Conservation (phyloP, 2,113 vertebrate genomes). For the Porphyrio hochstetteri region DNA sequence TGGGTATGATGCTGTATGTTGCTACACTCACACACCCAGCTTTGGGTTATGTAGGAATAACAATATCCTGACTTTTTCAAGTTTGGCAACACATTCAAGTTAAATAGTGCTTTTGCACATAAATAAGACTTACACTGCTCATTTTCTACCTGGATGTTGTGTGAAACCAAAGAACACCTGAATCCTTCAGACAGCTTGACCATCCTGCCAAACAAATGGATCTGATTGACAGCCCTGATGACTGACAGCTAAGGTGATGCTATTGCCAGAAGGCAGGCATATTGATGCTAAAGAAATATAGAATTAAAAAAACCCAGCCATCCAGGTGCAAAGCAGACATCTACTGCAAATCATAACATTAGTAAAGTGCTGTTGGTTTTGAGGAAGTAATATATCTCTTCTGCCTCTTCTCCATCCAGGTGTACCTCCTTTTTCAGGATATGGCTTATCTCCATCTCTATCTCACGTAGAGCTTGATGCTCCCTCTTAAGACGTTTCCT, state of each 20-base stretch:
- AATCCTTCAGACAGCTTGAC: background rate
- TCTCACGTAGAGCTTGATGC: background rate
- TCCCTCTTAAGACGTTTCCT: background rate
- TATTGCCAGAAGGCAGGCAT: background rate
- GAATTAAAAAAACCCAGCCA: background rate
- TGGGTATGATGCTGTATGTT: background rate
- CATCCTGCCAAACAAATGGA: background rate
- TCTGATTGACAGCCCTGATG: background rate
- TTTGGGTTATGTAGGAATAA: background rate
- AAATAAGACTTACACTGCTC: background rate
- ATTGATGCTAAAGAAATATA: background rate
- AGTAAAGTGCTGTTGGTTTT: background rate
- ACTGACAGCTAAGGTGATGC: background rate
- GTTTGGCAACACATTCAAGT: background rate
- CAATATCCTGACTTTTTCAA: background rate
- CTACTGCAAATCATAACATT: background rate
- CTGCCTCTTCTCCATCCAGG: background rate
- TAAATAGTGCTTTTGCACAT: background rate
- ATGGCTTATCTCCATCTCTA: background rate
- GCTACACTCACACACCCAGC: rapidly evolving
- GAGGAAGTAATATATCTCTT: background rate
- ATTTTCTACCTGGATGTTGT: background rate
- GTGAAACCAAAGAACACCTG: background rate
- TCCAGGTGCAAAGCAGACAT: background rate
- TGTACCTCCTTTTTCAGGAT: background rate